Conservation (phyloP, 2,888 invertebrate genomes). For the Aporophyla lueneburgensis region DNA sequence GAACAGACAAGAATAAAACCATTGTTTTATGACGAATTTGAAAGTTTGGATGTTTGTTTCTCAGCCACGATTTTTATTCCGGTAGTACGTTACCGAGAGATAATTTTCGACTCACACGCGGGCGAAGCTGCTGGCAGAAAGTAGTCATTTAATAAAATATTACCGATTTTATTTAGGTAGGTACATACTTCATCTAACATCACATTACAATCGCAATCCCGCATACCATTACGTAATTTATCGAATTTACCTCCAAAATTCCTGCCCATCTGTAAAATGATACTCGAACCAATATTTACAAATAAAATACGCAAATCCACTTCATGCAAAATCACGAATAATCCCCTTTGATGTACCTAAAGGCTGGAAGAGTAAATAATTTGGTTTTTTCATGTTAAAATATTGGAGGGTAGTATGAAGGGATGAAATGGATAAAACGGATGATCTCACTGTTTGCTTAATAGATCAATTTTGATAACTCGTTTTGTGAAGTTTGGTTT, state of each 20-base stretch:
- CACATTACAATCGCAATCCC: not conserved
- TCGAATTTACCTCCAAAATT: conserved; percentile 14
- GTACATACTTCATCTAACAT: not conserved
- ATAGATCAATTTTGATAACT: conserved; percentile 52
- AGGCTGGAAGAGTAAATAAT: conserved; percentile 51
- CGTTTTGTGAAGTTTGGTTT: conserved; percentile 39
- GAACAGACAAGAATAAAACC: too few species aligned
- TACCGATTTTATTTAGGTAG: too few species aligned
- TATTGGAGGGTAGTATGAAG: conserved; percentile 36
- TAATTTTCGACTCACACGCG: too few species aligned
- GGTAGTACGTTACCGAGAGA: too few species aligned
- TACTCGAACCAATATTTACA: conserved; percentile 41
- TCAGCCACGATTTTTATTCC: too few species aligned
- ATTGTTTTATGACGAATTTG: too few species aligned
- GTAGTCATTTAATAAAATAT: not conserved
- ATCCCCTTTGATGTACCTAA: conserved; percentile 52
- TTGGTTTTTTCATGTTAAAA: conserved; percentile 58
- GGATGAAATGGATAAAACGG: conserved; percentile 28
- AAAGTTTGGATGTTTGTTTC: too few species aligned
- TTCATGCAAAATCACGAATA: conserved; percentile 56
- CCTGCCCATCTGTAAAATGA: conserved; percentile 32
- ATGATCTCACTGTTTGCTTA: conserved; percentile 48
- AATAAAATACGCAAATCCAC: conserved; percentile 43
- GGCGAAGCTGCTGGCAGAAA: too few species aligned
- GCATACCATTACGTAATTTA: not conserved